Evolutionary conservation across 2,797 vertebrate species (phyloP).

Genomic region (Melopsittacus undulatus): DNA sequence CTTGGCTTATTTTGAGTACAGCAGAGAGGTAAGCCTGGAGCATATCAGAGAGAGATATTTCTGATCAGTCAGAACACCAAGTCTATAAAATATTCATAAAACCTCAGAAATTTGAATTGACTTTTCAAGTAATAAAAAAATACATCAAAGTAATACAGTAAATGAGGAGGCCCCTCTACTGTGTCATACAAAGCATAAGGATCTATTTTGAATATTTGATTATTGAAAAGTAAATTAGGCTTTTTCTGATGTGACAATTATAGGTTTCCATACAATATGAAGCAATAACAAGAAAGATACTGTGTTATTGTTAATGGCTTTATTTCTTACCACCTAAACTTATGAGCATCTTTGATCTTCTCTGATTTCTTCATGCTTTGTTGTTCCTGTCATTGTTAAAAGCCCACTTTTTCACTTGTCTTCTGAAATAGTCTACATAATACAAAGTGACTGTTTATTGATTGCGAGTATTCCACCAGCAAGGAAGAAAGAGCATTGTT

Average conservation of each 20-base stretch:
- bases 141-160: slow-evolving; percentile 33
- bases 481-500: not conserved
- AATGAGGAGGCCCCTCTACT: not conserved
- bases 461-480: not conserved
- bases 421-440: slow-evolving; percentile 30
- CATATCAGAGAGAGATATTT: not conserved
- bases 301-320: slow-evolving; percentile 5
- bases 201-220: slow-evolving; percentile 47
- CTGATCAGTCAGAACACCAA: not conserved
- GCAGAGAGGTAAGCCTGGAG: not conserved
- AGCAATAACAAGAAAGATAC: not conserved
- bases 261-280: not conserved
- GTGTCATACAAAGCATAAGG: not conserved
- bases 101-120: slow-evolving; percentile 9
- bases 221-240: slow-evolving; percentile 25
- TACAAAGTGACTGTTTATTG: slow-evolving; percentile 17
- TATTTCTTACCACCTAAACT: not conserved
- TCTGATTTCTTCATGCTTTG: not conserved
- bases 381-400: slow-evolving; percentile 29
- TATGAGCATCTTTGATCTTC: slow-evolving; percentile 34
- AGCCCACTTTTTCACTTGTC: slow-evolving; percentile 3
- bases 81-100: slow-evolving; percentile 51
- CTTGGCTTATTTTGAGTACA: not conserved
- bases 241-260: slow-evolving; percentile 2
- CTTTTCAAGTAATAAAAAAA: slow-evolving; percentile 38